A percentile compares a stretch with the other conserved stretches of the same genome.
These are phyloP conservation scores for Caenorhabditis elegans DNA, from an alignment of 1,140 invertebrate genomes.

Conservation along the genomic window WBcel235 BX284603.4:5549501-5550000, in stretches of 20 bases:
- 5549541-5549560: not conserved
- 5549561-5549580: not conserved
- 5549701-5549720: not conserved
- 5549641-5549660: not conserved
- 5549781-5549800: not conserved
- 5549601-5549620: not conserved
- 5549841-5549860: not conserved
- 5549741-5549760: not conserved
- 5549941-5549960: too few species aligned
- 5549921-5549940: too few species aligned
- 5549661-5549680: not conserved
- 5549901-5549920: too few species aligned
- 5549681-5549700: not conserved
- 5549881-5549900: too few species aligned
- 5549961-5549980: too few species aligned
- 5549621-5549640: not conserved
- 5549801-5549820: not conserved
- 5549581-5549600: not conserved
- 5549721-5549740: not conserved
- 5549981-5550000: too few species aligned
- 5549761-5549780: not conserved
- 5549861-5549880: not conserved
- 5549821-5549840: not conserved
- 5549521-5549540: slow-evolving; percentile 6
- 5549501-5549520: not conserved